Evolutionary conservation across 2,113 vertebrate genomes (phyloP), one percentile per base, ranked within the genome.

Genomic region (Pseudopodoces humilis): DNA sequence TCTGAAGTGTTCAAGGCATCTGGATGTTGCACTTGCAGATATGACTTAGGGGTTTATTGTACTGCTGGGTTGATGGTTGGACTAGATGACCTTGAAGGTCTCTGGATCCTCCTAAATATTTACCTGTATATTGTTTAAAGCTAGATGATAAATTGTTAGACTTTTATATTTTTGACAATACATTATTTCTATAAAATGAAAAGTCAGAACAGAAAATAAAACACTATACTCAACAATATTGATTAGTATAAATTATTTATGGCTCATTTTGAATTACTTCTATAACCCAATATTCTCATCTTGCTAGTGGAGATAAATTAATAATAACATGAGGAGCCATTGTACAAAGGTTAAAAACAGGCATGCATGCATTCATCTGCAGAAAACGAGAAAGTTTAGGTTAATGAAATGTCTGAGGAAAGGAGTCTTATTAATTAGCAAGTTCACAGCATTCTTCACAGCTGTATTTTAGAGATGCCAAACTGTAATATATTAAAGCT

Each of bases 401-500:
- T 96, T 97, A 97, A 97, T 97, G 88, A 96, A 96, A 96, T 96
- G 91, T 94, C 94, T 95, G 68, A 93, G 56, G 68, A 87, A 94
- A 47, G 83, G 63, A 86, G 37, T 78, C 84, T 92, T 91, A 95
- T 92, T 97, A 96, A 97, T 97, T 97, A 97, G 71, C 96, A 94
- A 50, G 93, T 95, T 95, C 92, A 84, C 93, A 95, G 89, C 92
- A 97, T 93, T 91, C 81, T 95, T 97, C 96, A 96, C 91, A 97
- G 91, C 90, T 94, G 89, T 96, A 97, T 95, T 97, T 97, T 88
- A 97, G 83, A 95, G 78, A 95, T 88, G 95, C 65, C 92, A 95
- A 96, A 53, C 81, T 86, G 68, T 43, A 92, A 95, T 95, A 95
- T 77, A 95, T 95, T 96, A 94, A 83, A 0, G 4, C 75, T 91